Evolutionary conservation across 2,888 invertebrate species (phyloP).

Genomic region (Artemia sp.): DNA sequence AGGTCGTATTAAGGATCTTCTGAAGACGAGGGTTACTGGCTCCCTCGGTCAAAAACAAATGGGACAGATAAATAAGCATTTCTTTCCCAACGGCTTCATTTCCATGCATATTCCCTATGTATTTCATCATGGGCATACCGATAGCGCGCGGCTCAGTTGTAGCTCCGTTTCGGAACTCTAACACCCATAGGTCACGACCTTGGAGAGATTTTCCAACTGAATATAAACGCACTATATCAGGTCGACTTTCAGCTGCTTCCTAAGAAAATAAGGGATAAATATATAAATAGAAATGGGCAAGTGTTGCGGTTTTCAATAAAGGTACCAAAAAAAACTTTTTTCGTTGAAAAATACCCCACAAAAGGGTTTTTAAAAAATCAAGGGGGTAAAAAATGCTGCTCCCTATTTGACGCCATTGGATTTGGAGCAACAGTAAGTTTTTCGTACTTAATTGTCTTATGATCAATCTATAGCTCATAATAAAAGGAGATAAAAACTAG

Average conservation of each 20-base stretch:
- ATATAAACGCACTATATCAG: slow-evolving; percentile 38
- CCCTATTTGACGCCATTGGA: too few species aligned
- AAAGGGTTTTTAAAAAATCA: too few species aligned
- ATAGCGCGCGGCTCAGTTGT: slow-evolving; percentile 36
- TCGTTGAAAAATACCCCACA: too few species aligned
- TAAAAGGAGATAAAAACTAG: too few species aligned
- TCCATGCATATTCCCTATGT: slow-evolving; percentile 91
- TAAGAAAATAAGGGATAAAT: not conserved
- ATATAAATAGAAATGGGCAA: not conserved
- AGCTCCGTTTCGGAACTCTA: slow-evolving; percentile 60
- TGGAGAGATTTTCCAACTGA: slow-evolving; percentile 74
- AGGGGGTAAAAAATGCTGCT: too few species aligned
- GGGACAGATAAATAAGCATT: slow-evolving; percentile 59
- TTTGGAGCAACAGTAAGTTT: too few species aligned
- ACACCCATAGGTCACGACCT: slow-evolving; percentile 56
- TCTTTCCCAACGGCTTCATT: slow-evolving; percentile 79
- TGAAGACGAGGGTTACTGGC: slow-evolving; percentile 48
- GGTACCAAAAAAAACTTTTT: too few species aligned
- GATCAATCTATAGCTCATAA: too few species aligned
- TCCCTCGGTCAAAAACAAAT: slow-evolving; percentile 62
- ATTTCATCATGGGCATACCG: slow-evolving; percentile 74
- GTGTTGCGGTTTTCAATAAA: too few species aligned
- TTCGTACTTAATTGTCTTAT: too few species aligned
- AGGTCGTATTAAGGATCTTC: slow-evolving; percentile 59
- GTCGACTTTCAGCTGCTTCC: not conserved